Evolutionary conservation across 2,797 vertebrate genomes (phyloP).

Genomic region (Poeciliopsis infans): DNA sequence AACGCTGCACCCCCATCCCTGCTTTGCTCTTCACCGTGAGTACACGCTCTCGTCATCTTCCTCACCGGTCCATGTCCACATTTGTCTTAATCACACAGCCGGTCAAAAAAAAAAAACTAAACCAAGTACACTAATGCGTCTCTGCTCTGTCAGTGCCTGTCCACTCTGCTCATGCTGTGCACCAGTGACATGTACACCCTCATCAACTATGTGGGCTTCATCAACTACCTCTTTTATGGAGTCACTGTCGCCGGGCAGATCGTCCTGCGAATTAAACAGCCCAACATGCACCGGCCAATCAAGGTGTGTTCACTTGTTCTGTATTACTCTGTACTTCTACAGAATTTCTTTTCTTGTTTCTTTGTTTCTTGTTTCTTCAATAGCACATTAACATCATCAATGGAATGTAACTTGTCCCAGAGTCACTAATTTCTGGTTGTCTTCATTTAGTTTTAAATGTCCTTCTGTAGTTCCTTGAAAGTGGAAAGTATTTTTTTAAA

Average conservation of each 20-base stretch:
- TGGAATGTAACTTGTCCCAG: neutral
- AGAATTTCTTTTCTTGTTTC: neutral
- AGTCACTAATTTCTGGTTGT: neutral
- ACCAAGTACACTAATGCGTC: neutral
- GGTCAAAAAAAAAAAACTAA: neutral
- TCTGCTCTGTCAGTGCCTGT: constrained; percentile 82
- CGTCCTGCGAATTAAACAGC: constrained; percentile 87
- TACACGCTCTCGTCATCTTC: neutral
- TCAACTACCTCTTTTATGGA: constrained; percentile 96
- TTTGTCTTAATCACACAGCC: neutral
- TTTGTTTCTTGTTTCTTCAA: neutral
- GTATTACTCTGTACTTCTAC: neutral
- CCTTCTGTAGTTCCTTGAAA: neutral
- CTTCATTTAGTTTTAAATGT: neutral
- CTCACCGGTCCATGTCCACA: neutral
- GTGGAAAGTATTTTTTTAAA: neutral
- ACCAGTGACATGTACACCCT: constrained; percentile 96
- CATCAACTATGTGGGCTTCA: constrained; percentile 96
- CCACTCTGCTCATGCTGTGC: constrained; percentile 93
- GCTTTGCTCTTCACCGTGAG: constrained; percentile 92
- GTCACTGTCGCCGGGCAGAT: constrained; percentile 94
- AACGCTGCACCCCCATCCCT: constrained; percentile 92
- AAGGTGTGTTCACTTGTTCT: constrained; percentile 77
- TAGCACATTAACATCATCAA: neutral
- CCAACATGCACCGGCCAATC: constrained; percentile 88